phyloP scores from a whole-genome alignment of 2,797 vertebrate genomes.

The Emys orbicularis region DNA sequence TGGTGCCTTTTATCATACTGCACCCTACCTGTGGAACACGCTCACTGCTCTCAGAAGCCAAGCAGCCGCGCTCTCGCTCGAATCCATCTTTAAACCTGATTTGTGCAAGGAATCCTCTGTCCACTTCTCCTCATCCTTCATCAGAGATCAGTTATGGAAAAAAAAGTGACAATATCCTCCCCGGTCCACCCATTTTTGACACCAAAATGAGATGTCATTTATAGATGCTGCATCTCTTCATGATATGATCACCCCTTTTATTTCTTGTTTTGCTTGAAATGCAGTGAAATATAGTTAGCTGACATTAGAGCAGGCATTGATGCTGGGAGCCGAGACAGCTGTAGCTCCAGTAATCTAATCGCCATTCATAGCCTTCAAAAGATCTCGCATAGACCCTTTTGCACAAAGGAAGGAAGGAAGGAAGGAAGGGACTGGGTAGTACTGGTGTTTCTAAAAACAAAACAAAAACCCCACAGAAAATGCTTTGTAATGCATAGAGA shows the following conservation, averaged over 20 bases:
- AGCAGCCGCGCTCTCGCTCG: neutral
- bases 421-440: neutral
- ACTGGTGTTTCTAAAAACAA: neutral
- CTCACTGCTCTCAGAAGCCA: neutral
- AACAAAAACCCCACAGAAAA: neutral
- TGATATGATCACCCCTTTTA: neutral
- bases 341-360: neutral
- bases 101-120: neutral
- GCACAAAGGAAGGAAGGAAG: too few relatives aligned
- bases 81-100: neutral
- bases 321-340: neutral
- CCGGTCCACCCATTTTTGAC: neutral
- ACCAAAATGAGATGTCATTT: neutral
- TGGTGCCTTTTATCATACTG: neutral
- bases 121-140: neutral
- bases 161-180: neutral
- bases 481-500: neutral
- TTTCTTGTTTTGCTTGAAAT: neutral
- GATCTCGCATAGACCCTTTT: neutral
- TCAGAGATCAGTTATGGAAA: neutral
- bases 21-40: rapidly evolving
- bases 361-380: neutral
- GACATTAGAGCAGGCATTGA: neutral
- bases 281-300: neutral
- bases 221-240: neutral